Evolutionary conservation across 2,888 invertebrate species (phyloP).

Genomic region (Hecatera dysodea): DNA sequence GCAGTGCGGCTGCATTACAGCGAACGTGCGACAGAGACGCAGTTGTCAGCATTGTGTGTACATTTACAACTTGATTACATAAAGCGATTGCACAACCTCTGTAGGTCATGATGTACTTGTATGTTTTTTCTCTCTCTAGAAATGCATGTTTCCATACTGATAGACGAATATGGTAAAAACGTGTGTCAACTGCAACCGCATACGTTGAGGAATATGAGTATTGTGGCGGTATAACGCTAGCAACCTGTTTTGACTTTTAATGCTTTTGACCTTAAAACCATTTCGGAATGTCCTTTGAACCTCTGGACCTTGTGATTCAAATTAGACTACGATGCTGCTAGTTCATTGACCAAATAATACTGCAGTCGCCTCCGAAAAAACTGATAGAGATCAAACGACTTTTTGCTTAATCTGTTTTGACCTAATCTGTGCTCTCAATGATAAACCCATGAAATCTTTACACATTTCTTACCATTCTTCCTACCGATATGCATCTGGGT

Average conservation of each 20-base stretch:
- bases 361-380: neutral
- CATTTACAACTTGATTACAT: conserved; percentile 71
- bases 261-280: conserved; percentile 23
- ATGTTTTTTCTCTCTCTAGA: conserved; percentile 45
- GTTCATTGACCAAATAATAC: neutral
- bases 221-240: conserved; percentile 23
- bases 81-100: conserved; percentile 68
- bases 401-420: neutral
- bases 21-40: conserved; percentile 39
- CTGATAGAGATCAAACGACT: neutral
- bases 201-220: conserved; percentile 43
- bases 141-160: conserved; percentile 54
- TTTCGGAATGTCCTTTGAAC: neutral
- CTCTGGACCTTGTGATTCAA: neutral
- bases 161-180: conserved; percentile 56
- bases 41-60: conserved; percentile 70
- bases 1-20: conserved; percentile 32
- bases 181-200: conserved; percentile 51
- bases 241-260: conserved; percentile 13
- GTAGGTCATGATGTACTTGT: conserved; percentile 66
- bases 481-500: conserved; percentile 8
- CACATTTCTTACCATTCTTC: neutral
- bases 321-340: neutral
- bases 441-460: conserved; percentile 7
- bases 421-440: conserved; percentile 1